These are phyloP conservation scores for Drosophila borealis DNA, from an alignment of 2,888 invertebrate genomes.

Conservation along the genomic window DNA sequence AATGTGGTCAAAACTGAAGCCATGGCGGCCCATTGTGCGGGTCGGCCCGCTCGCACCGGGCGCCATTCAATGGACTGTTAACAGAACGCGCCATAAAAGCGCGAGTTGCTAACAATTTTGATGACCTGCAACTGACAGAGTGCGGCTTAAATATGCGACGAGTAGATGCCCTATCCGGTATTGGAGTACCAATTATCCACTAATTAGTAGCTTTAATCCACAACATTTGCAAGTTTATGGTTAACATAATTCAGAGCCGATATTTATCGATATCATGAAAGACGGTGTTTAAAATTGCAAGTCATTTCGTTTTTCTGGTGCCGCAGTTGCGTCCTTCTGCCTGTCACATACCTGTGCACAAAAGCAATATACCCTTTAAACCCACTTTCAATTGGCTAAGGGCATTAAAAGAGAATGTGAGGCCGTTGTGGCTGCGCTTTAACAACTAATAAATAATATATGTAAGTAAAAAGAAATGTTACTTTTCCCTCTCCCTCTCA, in stretches of 20 bases:
- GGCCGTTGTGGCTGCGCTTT: constrained; percentile 44
- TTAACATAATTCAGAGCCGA: too few species aligned
- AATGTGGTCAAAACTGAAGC: constrained; percentile 15
- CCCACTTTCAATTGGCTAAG: too few species aligned
- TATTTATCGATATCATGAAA: too few species aligned
- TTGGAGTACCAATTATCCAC: neutral
- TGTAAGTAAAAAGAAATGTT: constrained; percentile 44
- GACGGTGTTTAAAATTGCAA: too few species aligned
- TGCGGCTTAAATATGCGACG: constrained; percentile 3
- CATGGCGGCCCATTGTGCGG: neutral
- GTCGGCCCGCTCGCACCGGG: constrained; percentile 15
- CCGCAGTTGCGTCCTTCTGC: too few species aligned
- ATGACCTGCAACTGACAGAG: neutral
- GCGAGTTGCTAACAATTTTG: constrained; percentile 8
- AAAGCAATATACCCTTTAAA: too few species aligned
- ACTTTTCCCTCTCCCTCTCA: neutral
- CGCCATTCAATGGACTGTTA: constrained; percentile 28
- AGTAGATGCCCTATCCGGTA: neutral
- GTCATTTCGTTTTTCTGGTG: too few species aligned
- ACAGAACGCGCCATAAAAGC: constrained; percentile 22
- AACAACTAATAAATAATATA: constrained; percentile 27
- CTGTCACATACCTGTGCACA: too few species aligned
- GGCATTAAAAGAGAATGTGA: constrained; percentile 59
- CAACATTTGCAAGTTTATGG: neutral
- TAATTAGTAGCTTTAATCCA: neutral